Conservation (phyloP, 1,140 invertebrate genomes). For the Orchestia grillus region DNA sequence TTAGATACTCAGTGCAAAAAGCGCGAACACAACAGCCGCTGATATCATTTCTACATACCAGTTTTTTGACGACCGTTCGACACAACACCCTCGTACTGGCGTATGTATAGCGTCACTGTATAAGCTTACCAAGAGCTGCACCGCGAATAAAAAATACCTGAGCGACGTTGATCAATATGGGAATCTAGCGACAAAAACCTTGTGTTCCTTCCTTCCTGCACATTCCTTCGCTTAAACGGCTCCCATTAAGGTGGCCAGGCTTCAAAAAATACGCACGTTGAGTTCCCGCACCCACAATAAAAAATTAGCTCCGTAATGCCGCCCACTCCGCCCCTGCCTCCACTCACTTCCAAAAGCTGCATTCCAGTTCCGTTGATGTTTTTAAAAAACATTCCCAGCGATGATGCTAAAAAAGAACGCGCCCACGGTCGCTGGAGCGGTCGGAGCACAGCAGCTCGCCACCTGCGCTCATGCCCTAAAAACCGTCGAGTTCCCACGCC, state of each 20-base stretch:
- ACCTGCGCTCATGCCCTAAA: background rate
- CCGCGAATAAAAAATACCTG: background rate
- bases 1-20: background rate
- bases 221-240: slow-evolving; percentile 18
- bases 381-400: slow-evolving; percentile 43
- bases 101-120: background rate
- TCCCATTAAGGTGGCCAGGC: slow-evolving; percentile 21
- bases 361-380: slow-evolving; percentile 37
- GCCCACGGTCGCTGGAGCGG: background rate
- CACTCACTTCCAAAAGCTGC: slow-evolving; percentile 3
- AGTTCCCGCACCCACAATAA: slow-evolving; percentile 17
- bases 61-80: background rate
- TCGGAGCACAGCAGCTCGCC: background rate
- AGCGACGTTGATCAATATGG: slow-evolving; percentile 28
- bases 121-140: background rate
- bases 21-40: background rate
- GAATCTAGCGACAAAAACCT: slow-evolving; percentile 40
- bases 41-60: background rate
- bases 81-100: background rate
- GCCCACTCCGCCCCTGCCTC: slow-evolving; percentile 36
- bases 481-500: background rate
- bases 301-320: slow-evolving; percentile 17
- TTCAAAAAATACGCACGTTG: slow-evolving; percentile 14
- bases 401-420: slow-evolving; percentile 8
- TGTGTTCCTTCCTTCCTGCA: slow-evolving; percentile 36